Conservation (phyloP, 1,140 invertebrate genomes). For the Drosophila ambigua region DNA sequence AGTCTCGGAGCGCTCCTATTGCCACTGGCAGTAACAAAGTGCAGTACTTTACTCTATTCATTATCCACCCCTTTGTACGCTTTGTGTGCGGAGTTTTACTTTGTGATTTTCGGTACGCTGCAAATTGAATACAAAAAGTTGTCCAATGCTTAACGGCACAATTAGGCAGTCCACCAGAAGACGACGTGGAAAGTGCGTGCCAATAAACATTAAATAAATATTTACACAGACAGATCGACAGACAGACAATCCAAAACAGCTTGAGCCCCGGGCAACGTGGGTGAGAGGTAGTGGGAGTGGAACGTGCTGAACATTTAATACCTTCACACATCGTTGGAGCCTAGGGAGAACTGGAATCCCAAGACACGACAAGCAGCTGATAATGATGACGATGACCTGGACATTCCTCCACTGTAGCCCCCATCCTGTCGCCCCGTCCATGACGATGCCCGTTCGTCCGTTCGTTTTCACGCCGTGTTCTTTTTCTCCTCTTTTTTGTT, state of each 20-base stretch:
- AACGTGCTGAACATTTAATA: slow-evolving; percentile 68
- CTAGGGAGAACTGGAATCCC: slow-evolving; percentile 12
- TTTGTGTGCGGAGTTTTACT: too few species aligned
- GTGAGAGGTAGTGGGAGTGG: background rate
- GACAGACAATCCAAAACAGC: slow-evolving; percentile 17
- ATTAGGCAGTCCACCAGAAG: slow-evolving; percentile 63
- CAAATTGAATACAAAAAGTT: slow-evolving; percentile 52
- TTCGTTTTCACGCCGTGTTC: slow-evolving; percentile 39
- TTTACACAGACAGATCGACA: slow-evolving; percentile 39
- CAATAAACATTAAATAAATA: slow-evolving; percentile 76
- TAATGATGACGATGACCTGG: slow-evolving; percentile 59
- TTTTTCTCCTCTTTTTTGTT: slow-evolving; percentile 53
- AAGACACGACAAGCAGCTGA: slow-evolving; percentile 57
- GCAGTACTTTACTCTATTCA: slow-evolving; percentile 22
- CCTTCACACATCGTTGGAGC: slow-evolving; percentile 55
- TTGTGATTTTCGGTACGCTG: slow-evolving; percentile 9
- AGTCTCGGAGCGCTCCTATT: too few species aligned
- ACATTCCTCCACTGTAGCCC: background rate
- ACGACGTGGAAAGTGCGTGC: slow-evolving; percentile 62
- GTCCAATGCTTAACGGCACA: slow-evolving; percentile 71
- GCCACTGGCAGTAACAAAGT: too few species aligned
- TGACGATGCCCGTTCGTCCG: slow-evolving; percentile 36
- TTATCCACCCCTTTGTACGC: slow-evolving; percentile 18
- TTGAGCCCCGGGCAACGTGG: background rate
- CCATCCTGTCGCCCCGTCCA: slow-evolving; percentile 2